These are phyloP conservation scores for Pachycephala philippinensis DNA, from an alignment of 2,113 vertebrate species.

Conservation along the genomic window DNA sequence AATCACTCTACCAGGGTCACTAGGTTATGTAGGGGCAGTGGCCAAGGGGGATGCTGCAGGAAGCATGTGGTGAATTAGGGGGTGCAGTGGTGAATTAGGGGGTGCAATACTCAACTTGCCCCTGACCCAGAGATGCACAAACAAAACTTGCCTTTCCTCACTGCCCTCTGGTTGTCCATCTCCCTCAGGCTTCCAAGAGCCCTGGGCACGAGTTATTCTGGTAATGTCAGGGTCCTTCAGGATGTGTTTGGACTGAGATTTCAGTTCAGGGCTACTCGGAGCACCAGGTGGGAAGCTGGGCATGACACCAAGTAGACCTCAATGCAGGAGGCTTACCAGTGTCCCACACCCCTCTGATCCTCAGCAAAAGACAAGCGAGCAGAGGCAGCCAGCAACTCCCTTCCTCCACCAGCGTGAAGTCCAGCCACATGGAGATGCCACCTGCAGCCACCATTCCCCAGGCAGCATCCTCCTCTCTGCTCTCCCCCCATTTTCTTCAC, in stretches of 20 bases:
- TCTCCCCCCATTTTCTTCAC: background rate
- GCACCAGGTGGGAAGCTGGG: background rate
- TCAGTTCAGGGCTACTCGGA: background rate
- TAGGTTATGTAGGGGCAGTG: background rate
- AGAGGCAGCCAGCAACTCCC: background rate
- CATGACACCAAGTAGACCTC: background rate
- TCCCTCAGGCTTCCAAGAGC: background rate
- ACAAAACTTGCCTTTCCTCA: background rate
- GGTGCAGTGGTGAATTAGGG: background rate
- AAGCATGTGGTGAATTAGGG: background rate
- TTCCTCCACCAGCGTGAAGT: background rate
- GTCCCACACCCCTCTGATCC: background rate
- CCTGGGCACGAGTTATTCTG: background rate
- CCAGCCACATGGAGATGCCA: background rate
- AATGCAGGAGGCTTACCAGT: background rate
- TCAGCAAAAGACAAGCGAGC: background rate
- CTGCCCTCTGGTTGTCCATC: background rate
- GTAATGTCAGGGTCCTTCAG: background rate
- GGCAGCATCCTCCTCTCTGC: background rate
- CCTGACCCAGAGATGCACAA: background rate
- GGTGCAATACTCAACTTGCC: background rate
- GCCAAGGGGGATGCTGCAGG: background rate
- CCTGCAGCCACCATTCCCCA: background rate
- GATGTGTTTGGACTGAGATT: background rate
- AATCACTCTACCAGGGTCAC: fast-evolving